Conservation (phyloP, 2,113 vertebrate genomes). For the Anas platyrhynchos region DNA sequence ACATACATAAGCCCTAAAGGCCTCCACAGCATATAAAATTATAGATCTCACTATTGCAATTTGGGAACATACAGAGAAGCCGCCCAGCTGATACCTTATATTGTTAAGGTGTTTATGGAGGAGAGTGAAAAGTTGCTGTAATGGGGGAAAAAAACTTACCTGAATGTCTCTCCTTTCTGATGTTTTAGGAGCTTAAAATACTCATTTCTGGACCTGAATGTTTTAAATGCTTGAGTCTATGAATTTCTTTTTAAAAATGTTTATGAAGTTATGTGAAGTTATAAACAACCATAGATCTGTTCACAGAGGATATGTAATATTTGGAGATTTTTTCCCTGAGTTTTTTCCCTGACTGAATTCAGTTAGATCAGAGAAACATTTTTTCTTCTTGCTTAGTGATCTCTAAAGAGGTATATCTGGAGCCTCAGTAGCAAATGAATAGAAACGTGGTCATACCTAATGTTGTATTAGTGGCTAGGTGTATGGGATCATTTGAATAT, state of each 20-base stretch:
- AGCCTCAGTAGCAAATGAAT: neutral
- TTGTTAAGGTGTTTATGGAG: neutral
- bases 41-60: neutral
- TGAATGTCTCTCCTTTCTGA: neutral
- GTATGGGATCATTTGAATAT: neutral
- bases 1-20: rapidly evolving
- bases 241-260: neutral
- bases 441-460: neutral
- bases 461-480: neutral
- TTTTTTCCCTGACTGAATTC: neutral
- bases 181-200: neutral
- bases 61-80: neutral
- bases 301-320: neutral
- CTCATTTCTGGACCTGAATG: neutral
- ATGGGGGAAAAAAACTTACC: neutral
- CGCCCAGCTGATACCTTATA: neutral
- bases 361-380: neutral
- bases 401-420: neutral
- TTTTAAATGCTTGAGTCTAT: neutral
- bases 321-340: neutral
- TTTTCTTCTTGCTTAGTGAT: neutral
- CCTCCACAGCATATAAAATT: neutral
- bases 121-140: neutral
- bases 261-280: neutral
- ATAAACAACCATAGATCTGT: neutral